Base-by-base conservation (phyloP, 1,140 invertebrate species). In the Zaprionus ghesquierei region DNA sequence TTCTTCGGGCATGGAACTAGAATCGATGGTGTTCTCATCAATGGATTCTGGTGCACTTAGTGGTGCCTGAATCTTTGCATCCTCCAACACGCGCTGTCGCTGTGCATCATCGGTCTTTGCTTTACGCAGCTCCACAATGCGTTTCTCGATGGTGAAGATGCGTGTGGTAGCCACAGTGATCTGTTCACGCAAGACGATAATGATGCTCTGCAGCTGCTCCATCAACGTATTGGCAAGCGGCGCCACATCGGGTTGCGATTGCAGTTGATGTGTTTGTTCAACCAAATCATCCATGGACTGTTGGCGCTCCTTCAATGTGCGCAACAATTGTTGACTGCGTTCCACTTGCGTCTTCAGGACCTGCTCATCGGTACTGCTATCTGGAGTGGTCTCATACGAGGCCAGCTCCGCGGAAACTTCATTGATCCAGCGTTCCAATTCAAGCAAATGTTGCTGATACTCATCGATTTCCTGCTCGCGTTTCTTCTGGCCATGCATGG, bases 361-460 rank as follows among this genome's bases (percentile, higher is more conserved):
- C 20, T 82, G 75, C 46, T 91, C 90, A 61, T 92, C 89, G 22
- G 46, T 77, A 31, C 66, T 89, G 56, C 81, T 87, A 5, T 89
- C 79, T 3, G 78, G 15, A 0, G 81, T 91, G n/a, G 84, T 61
- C 56, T 91, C 90, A 3, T 89, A 81, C 8, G 77, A 78, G 13
- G 87, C 86, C 20, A 90, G 41, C 51, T 91, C 85, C 0, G 74
- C 75, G 15, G 85, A 79, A 6, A 90, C 92, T 84, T 69, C 91
- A 84, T 92, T 85, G 15, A 95, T 90, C 95, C 95, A 95, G 38
- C 91, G 80, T 75, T 95, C 94, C 0, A 95, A 93, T 80, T 95
- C 94, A 33, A 93, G 93, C 35, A 96, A 92, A 77, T 95, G 93
- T 53, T 92, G 81, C 89, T 94, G 94, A 74, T 96, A 95, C 38